phyloP scores from a whole-genome alignment of 1,140 invertebrate genomes.

The Drosophila rhopaloa region DNA sequence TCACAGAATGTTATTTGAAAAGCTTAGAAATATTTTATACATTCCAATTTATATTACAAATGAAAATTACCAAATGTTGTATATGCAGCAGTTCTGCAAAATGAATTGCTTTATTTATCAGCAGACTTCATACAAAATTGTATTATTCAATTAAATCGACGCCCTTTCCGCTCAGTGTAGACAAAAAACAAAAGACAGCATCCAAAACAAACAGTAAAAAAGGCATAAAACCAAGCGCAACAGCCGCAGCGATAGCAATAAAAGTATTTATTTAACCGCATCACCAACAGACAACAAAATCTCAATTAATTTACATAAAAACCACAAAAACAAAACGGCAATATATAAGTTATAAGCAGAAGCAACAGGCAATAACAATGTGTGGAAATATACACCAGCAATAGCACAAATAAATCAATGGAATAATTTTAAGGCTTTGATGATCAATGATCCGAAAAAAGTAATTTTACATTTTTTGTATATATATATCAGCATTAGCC shows the following conservation, averaged over 20 bases:
- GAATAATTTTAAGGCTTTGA: neutral
- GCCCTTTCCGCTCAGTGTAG: neutral
- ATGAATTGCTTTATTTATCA: too few relatives aligned
- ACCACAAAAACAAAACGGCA: slow-evolving; percentile 14
- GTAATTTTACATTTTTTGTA: too few relatives aligned
- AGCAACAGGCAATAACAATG: slow-evolving; percentile 9
- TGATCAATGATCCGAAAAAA: neutral
- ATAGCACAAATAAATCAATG: neutral
- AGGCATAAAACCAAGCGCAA: neutral
- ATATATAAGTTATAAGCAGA: slow-evolving; percentile 16
- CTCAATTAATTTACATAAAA: slow-evolving; percentile 36
- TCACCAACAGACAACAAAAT: slow-evolving; percentile 16
- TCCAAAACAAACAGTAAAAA: neutral
- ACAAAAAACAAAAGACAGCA: neutral
- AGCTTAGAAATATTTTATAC: too few relatives aligned
- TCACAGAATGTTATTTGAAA: too few relatives aligned
- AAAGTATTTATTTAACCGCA: slow-evolving; percentile 28
- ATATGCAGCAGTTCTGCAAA: too few relatives aligned
- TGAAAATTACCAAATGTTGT: too few relatives aligned
- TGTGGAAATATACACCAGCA: too few relatives aligned
- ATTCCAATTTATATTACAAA: too few relatives aligned
- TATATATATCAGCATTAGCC: too few relatives aligned
- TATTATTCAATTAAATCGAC: neutral
- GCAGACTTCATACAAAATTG: too few relatives aligned
- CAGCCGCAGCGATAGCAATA: slow-evolving; percentile 18